These are phyloP conservation scores for Drosophila sucinea DNA, from an alignment of 1,140 invertebrate species.

Conservation along the genomic window DNA sequence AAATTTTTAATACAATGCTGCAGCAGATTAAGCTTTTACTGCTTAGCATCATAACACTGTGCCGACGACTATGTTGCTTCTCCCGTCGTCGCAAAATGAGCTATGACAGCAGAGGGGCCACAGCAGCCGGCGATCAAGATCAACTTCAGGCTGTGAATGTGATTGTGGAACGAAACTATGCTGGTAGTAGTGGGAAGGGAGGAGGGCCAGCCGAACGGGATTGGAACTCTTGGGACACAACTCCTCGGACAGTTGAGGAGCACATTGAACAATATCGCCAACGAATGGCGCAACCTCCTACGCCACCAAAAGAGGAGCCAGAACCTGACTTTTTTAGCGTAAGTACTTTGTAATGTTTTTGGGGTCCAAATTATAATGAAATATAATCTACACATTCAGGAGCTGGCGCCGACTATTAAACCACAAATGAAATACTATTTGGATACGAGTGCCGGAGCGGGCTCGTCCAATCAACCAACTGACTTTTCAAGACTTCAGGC, in stretches of 20 bases:
- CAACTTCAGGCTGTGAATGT: slow-evolving; percentile 68
- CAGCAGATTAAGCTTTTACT: slow-evolving; percentile 79
- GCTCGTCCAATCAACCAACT: slow-evolving; percentile 26
- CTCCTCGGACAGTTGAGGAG: slow-evolving; percentile 78
- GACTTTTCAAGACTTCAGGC: slow-evolving; percentile 80
- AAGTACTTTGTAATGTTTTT: slow-evolving; percentile 21
- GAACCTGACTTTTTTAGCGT: slow-evolving; percentile 82
- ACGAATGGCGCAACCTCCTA: slow-evolving; percentile 73
- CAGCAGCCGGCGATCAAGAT: slow-evolving; percentile 29
- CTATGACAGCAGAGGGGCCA: slow-evolving; percentile 24
- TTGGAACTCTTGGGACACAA: slow-evolving; percentile 83
- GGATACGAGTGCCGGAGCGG: slow-evolving; percentile 23
- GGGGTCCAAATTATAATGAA: background rate
- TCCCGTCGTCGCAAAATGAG: slow-evolving; percentile 74
- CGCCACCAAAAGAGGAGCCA: slow-evolving; percentile 70
- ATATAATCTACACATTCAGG: slow-evolving; percentile 44
- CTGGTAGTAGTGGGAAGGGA: background rate
- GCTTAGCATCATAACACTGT: slow-evolving; percentile 69
- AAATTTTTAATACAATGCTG: slow-evolving; percentile 38
- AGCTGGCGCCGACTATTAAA: slow-evolving; percentile 77
- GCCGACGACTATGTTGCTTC: slow-evolving; percentile 79
- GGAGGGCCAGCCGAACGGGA: slow-evolving; percentile 58
- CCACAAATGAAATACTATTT: slow-evolving; percentile 78
- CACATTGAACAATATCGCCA: slow-evolving; percentile 83
- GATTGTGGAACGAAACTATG: slow-evolving; percentile 52